phyloP scores from a whole-genome alignment of 92 coral and sea anemone species.

The Meandrina meandrites region DNA sequence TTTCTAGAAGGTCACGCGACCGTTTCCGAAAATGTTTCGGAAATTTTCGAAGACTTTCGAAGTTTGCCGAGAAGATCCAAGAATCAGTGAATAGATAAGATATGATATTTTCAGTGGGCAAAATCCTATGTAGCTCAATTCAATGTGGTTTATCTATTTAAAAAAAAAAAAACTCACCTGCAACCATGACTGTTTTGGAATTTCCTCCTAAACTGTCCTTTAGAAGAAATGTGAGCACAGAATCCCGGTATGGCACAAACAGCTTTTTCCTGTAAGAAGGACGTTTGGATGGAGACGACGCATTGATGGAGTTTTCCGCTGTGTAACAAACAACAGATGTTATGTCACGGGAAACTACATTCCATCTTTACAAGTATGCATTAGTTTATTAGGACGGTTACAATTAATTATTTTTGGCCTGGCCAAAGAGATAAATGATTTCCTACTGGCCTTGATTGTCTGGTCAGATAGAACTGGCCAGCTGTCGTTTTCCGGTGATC shows the following conservation, averaged over 20 bases:
- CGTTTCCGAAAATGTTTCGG: neutral
- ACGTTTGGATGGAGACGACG: slow-evolving; percentile 48
- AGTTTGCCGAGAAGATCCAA: too few relatives aligned
- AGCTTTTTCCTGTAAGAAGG: slow-evolving; percentile 76
- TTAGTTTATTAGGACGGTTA: too few relatives aligned
- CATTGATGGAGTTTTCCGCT: slow-evolving; percentile 91
- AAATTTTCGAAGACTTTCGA: neutral
- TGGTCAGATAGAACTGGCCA: too few relatives aligned
- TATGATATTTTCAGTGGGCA: too few relatives aligned
- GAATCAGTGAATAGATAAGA: too few relatives aligned
- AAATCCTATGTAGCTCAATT: neutral
- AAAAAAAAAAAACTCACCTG: slow-evolving; percentile 61
- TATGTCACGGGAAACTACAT: neutral
- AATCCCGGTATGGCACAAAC: slow-evolving; percentile 96
- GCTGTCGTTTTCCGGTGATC: too few relatives aligned
- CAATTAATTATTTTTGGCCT: too few relatives aligned
- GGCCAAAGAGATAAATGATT: too few relatives aligned
- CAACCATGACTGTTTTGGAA: slow-evolving; percentile 96
- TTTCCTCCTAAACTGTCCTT: slow-evolving; percentile 98
- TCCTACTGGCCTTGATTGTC: too few relatives aligned
- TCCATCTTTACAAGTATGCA: neutral
- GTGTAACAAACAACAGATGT: neutral
- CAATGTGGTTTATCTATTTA: neutral
- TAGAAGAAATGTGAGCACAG: slow-evolving; percentile 89
- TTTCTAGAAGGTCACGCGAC: too few relatives aligned